Percentiles rank a stretch among this genome's conserved stretches.
Conservation (phyloP, 1,140 invertebrate species). For the Brachionus manjavacas region DNA sequence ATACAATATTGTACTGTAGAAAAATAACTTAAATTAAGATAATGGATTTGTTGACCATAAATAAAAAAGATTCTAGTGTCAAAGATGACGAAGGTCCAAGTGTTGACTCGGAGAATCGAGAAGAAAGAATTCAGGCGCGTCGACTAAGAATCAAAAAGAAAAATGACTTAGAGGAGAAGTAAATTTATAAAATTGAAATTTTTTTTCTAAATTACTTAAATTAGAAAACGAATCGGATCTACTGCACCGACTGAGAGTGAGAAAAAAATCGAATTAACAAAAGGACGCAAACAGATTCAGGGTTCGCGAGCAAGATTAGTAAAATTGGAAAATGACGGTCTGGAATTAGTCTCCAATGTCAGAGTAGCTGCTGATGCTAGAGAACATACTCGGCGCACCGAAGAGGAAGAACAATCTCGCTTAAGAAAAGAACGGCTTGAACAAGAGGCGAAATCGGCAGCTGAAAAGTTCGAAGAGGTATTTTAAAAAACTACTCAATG, state of each 20-base stretch:
- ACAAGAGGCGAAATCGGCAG: slow-evolving; percentile 64
- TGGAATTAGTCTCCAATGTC: slow-evolving; percentile 54
- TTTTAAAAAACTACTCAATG: slow-evolving; percentile 47
- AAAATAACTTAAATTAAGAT: not conserved
- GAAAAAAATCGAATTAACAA: slow-evolving; percentile 53
- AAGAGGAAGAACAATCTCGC: slow-evolving; percentile 54
- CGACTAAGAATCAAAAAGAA: slow-evolving; percentile 51
- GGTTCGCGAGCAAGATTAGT: slow-evolving; percentile 51
- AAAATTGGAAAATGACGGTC: slow-evolving; percentile 55
- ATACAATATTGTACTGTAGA: not conserved
- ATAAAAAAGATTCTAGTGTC: slow-evolving; percentile 44
- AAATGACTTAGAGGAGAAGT: slow-evolving; percentile 51
- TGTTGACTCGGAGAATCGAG: slow-evolving; percentile 53
- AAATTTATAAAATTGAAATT: not conserved
- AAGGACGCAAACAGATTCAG: slow-evolving; percentile 55
- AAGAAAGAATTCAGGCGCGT: slow-evolving; percentile 54
- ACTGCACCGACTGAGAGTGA: slow-evolving; percentile 42
- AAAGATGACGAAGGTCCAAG: slow-evolving; percentile 53
- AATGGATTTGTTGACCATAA: slow-evolving; percentile 42
- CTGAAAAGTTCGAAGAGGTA: slow-evolving; percentile 68
- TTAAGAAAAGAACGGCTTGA: slow-evolving; percentile 60
- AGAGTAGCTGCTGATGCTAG: slow-evolving; percentile 55
- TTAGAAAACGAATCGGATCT: slow-evolving; percentile 9
- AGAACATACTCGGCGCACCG: slow-evolving; percentile 50
- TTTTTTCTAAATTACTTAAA: not conserved